Evolutionary conservation across 2,888 invertebrate species (phyloP).

Genomic region (Drosophila cracens): DNA sequence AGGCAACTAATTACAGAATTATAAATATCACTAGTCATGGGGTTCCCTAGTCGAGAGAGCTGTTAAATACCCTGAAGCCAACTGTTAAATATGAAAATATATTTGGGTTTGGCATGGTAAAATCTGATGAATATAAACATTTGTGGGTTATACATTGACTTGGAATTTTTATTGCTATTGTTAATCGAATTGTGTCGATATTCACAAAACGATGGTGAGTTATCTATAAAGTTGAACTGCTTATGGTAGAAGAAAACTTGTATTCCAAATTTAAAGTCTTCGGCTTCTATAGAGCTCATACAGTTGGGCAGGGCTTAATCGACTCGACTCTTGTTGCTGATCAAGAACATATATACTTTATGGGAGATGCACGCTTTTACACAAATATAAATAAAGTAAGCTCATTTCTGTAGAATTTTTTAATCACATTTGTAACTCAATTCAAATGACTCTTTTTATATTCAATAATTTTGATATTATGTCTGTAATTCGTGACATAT

Average conservation of each 20-base stretch:
- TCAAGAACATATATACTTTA: not conserved
- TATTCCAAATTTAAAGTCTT: not conserved
- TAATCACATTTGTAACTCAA: not conserved
- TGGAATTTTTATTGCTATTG: not conserved
- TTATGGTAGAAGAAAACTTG: too few relatives aligned
- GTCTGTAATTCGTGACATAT: not conserved
- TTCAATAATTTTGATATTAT: not conserved
- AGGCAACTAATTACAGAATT: not conserved
- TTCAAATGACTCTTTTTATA: not conserved
- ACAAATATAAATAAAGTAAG: not conserved
- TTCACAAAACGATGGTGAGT: too few relatives aligned
- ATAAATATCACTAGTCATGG: not conserved
- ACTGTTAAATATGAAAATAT: not conserved
- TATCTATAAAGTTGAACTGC: too few relatives aligned
- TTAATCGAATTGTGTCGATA: not conserved
- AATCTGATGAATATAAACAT: too few relatives aligned
- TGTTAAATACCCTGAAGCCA: not conserved
- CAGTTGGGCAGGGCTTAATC: not conserved
- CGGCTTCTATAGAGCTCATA: not conserved
- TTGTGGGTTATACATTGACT: too few relatives aligned
- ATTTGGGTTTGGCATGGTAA: too few relatives aligned
- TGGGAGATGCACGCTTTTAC: not conserved
- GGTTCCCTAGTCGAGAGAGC: not conserved
- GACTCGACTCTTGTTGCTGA: not conserved
- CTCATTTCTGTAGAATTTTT: not conserved